Base-by-base conservation (phyloP, 2,888 invertebrate genomes). In the Diplazon laetatorius region DNA sequence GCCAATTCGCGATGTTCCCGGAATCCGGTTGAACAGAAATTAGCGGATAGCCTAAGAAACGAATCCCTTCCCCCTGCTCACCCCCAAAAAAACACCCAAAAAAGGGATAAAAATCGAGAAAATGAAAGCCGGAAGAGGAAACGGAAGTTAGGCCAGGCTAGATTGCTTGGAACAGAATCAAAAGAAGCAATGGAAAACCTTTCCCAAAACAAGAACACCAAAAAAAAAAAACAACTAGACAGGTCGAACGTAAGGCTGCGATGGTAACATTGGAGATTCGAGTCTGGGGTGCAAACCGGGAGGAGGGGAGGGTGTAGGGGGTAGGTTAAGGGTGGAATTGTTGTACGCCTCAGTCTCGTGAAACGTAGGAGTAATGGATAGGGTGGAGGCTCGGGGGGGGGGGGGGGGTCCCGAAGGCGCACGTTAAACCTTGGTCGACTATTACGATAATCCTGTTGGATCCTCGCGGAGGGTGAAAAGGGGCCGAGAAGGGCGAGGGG, bases 381-480 rank as follows among this genome's bases (percentile, higher is more conserved):
- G 77, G 75, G 72, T 69, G 75, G n/a, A n/a, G n/a, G n/a, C n/a
- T n/a, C n/a, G n/a, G n/a, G n/a, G n/a, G n/a, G n/a, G n/a, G n/a
- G 72, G 73, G 39, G 44, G 39, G 79, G 71, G 75, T 80, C 80
- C 85, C 85, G 80, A 85, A 85, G 84, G 82, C 85, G 70, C 82
- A 80, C 82, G 81, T 82, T 83, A 84, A 87, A 88, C 85, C 87
- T 87, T 87, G 83, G 85, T 80, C 84, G 83, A 86, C 87, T 87
- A 87, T 89, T 89, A 89, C 88, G 85, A 88, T 89, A 89, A 89
- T 89, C 88, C 88, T 85, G 87, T 87, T 88, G 88, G 87, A 87
- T 87, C 86, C 83, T 18, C 80, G 80, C 70, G 82, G 82, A 84
- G 81, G 82, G 83, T 82, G n/a, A n/a, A n/a, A n/a, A n/a, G n/a